These are phyloP conservation scores for Thaumetopoea pityocampa DNA, from an alignment of 1,140 invertebrate species.

Conservation along the genomic window DNA sequence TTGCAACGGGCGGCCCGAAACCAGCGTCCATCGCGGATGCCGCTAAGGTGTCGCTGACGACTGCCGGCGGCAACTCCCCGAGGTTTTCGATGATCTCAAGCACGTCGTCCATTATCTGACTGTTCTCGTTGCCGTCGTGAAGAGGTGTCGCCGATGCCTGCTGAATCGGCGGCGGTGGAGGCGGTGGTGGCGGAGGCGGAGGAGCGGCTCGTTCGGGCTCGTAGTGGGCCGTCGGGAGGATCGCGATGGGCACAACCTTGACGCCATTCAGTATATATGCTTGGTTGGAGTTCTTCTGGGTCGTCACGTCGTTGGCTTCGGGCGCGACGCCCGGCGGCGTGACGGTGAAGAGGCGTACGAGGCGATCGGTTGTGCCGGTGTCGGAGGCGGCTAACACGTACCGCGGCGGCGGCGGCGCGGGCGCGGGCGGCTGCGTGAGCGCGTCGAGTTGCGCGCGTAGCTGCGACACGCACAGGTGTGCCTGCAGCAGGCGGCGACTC, in stretches of 20 bases:
- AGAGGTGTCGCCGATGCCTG: conserved; percentile 47
- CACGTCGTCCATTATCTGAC: conserved; percentile 94
- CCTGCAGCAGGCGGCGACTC: conserved; percentile 76
- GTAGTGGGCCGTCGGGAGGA: conserved; percentile 55
- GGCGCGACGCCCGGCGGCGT: conserved; percentile 31
- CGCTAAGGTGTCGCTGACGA: conserved; percentile 37
- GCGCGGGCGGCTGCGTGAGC: conserved; percentile 42
- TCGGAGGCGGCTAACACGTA: conserved; percentile 48
- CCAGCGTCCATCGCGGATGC: conserved; percentile 35
- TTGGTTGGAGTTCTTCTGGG: conserved; percentile 36
- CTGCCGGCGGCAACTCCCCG: conserved; percentile 92
- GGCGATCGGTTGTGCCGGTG: conserved; percentile 40
- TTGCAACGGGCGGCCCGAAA: conserved; percentile 33
- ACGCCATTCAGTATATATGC: conserved; percentile 68
- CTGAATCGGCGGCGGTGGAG: conserved; percentile 72
- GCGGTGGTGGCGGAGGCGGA: conserved; percentile 46
- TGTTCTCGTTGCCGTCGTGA: conserved; percentile 47
- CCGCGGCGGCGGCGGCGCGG: conserved; percentile 45
- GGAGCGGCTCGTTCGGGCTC: conserved; percentile 72
- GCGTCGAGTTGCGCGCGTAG: conserved; percentile 60
- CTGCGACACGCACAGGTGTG: conserved; percentile 59
- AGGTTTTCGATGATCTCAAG: conserved; percentile 96
- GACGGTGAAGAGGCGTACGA: conserved; percentile 53
- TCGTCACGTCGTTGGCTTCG: conserved; percentile 20
- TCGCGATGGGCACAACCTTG: conserved; percentile 70